Conservation (phyloP, 2,113 vertebrate genomes). For the Taurulus bubalis region DNA sequence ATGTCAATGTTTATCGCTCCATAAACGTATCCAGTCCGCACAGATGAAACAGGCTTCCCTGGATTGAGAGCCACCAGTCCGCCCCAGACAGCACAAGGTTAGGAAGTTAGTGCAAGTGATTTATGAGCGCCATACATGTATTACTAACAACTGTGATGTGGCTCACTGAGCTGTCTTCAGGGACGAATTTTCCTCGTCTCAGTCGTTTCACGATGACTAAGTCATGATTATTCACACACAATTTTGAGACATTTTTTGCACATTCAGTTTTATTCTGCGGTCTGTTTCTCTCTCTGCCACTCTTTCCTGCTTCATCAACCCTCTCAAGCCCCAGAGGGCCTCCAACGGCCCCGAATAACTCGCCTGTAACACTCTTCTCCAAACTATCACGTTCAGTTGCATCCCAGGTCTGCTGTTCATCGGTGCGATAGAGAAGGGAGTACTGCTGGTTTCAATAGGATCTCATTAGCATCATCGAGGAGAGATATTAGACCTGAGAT, state of each 20-base stretch:
- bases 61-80: constrained; percentile 20
- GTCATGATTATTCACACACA: background rate
- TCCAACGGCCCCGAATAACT: background rate
- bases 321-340: background rate
- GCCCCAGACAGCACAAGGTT: constrained; percentile 32
- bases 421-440: background rate
- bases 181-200: background rate
- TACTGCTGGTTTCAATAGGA: constrained; percentile 45
- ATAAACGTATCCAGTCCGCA: constrained; percentile 52
- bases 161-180: constrained; percentile 15
- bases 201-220: constrained; percentile 4
- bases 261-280: background rate
- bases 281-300: background rate
- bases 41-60: constrained; percentile 31
- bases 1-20: constrained; percentile 64
- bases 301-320: constrained; percentile 9
- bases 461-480: constrained; percentile 63
- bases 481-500: constrained; percentile 66
- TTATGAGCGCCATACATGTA: constrained; percentile 13
- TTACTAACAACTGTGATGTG: constrained; percentile 17
- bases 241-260: background rate
- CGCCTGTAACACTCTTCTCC: constrained; percentile 2
- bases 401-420: constrained; percentile 12
- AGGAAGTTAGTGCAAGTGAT: constrained; percentile 13
- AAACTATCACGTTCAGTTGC: constrained; percentile 13